Evolutionary conservation across 2,113 vertebrate species (phyloP), one percentile per base, ranked within the genome.

Genomic region (Dasypus novemcinctus): DNA sequence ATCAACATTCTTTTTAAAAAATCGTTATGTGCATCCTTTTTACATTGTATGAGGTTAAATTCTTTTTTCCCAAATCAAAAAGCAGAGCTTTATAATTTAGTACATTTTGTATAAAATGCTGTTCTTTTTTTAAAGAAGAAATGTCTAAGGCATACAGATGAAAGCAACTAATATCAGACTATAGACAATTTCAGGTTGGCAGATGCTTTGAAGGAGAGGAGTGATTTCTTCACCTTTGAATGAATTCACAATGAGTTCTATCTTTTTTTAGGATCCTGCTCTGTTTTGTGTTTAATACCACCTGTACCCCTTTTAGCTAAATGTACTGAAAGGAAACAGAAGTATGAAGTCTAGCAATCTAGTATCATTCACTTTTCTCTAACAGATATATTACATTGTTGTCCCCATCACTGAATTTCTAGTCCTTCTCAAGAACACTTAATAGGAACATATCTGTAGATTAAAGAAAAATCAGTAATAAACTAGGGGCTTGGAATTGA

Each of bases 401-500:
- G 1, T 49, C 64, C 20, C 20, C 33, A 71, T 83, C 27, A 31
- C 29, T 64, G 88, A 95, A 75, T 85, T 88, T 21, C 46, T 95
- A 38, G 29, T 20, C 49, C 18, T 78, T 96, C 27, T 52, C 23
- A 13, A 79, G n/a, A 88, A 46, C 49, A 71, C 41, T 92, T 97
- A 95, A 89, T 20, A 87, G 63, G 85, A 88, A 89, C 69, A 78
- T 64, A 25, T 71, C 85, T 69, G 94, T 82, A 29, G 29, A 90
- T 74, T 15, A 95, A 90, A 95, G 87, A 72, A 91, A 95, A 94
- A 91, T 89, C 78, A 78, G 66, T 95, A 85, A 66, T 78, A 82
- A 93, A 0, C 72, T 63, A 4, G 54, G 38, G n/a, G 89, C 43
- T 46, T 86, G 36, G 46, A 38, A 93, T 61, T 89, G 68, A 95